Base-by-base conservation (phyloP, 1,140 invertebrate genomes). In the Subanguina moxae region DNA sequence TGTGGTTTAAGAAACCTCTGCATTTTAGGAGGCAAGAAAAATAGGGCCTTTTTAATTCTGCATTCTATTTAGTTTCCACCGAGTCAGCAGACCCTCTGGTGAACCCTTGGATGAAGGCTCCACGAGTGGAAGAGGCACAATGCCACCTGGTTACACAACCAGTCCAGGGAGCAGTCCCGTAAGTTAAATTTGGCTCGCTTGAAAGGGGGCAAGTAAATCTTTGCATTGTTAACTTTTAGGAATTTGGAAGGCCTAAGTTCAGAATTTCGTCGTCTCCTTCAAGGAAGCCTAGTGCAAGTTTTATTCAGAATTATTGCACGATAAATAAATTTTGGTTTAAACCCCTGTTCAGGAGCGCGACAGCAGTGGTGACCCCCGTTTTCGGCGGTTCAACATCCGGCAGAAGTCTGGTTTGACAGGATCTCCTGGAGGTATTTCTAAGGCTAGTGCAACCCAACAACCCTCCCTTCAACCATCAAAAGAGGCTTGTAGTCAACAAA, bases 131-230 rank as follows among this genome's bases (percentile, higher is more conserved):
- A 43, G 68, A 23, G 68, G 68, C 42, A 70, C 68, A 28, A 70
- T 70, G 52, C 68, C 68, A 15, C 68, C 68, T 32, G 61, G 64
- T 56, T 70, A 67, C 43, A 57, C 52, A 17, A 68, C 46, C 32
- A 70, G 68, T 70, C 68, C 68, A 1, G 48, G 65, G 15, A 70
- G 68, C 32, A 70, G 68, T 57, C 68, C 68, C 23, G 68, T 70
- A 32, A 15, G 28, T 13, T 25, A 7, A 7, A 52, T 52, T 52
- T 52, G 23, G 23, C 23, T 52, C 17, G 1, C 15, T 52, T 1
- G 23, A 52, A 13, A 45, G n/a, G n/a, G 43, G n/a, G 11, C n/a
- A 45, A 45, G 11, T n/a, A n/a, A n/a, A n/a, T n/a, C n/a, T n/a
- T n/a, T n/a, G n/a, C n/a, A n/a, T n/a, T n/a, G n/a, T n/a, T n/a